A percentile compares a stretch with the other conserved stretches of the same genome.
Conservation (phyloP, 2,797 vertebrate genomes). For the Semotilus atromaculatus region DNA sequence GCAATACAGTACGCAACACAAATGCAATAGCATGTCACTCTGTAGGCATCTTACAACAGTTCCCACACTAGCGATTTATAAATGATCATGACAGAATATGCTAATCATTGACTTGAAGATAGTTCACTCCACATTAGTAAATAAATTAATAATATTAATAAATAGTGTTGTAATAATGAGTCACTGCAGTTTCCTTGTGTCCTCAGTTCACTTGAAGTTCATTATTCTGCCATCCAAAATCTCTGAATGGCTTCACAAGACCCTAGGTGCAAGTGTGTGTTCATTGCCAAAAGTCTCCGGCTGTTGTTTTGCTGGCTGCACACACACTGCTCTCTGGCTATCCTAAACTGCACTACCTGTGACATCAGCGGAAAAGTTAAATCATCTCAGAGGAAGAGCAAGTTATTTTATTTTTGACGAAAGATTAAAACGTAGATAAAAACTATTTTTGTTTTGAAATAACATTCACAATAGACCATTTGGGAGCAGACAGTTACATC, state of each 20-base stretch:
- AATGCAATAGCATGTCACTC: too few species aligned
- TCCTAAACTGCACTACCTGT: neutral
- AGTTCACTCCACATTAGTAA: too few species aligned
- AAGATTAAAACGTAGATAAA: neutral
- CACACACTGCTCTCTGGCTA: constrained; percentile 6
- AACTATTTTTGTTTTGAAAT: neutral
- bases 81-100: too few species aligned
- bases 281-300: neutral
- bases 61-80: too few species aligned
- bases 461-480: neutral
- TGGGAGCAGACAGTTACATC: neutral
- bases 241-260: neutral
- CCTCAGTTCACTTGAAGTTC: constrained; percentile 6
- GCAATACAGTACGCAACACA: too few species aligned
- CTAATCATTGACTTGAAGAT: too few species aligned
- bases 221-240: neutral
- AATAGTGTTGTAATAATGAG: too few species aligned
- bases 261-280: neutral
- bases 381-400: neutral
- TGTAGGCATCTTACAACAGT: too few species aligned
- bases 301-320: constrained; percentile 17
- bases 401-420: neutral
- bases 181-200: neutral
- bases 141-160: too few species aligned
- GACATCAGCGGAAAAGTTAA: neutral